phyloP scores from a whole-genome alignment of 2,113 vertebrate genomes.

The Drymodes brunneopygia region DNA sequence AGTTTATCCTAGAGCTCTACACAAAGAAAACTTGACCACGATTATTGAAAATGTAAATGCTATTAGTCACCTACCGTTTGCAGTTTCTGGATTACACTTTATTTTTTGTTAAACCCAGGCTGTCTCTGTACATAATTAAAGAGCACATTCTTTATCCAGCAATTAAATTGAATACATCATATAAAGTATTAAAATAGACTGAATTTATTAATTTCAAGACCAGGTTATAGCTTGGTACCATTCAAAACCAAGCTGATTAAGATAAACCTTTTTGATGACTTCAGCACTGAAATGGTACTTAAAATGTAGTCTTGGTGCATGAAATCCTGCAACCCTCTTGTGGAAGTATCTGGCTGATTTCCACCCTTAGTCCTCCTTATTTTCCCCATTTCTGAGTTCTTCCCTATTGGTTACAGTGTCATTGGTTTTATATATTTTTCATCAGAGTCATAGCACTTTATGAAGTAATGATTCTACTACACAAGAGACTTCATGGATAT shows the following conservation, averaged over 20 bases:
- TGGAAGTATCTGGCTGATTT: background rate
- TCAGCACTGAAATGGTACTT: background rate
- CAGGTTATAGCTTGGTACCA: background rate
- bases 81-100: background rate
- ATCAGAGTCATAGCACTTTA: background rate
- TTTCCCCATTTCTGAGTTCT: background rate
- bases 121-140: background rate
- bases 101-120: slow-evolving; percentile 16
- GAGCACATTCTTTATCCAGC: background rate
- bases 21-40: slow-evolving; percentile 18
- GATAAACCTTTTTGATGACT: background rate
- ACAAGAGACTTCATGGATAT: background rate
- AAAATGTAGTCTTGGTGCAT: background rate
- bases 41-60: slow-evolving; percentile 11
- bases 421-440: background rate
- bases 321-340: background rate
- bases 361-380: background rate
- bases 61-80: background rate
- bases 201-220: slow-evolving; percentile 28
- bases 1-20: slow-evolving; percentile 31
- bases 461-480: background rate
- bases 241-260: background rate
- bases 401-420: background rate
- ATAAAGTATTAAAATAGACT: background rate
- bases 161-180: background rate